Evolutionary conservation across 1,140 invertebrate genomes (phyloP), one percentile per base, ranked within the genome.

Genomic region (Physella acuta): DNA sequence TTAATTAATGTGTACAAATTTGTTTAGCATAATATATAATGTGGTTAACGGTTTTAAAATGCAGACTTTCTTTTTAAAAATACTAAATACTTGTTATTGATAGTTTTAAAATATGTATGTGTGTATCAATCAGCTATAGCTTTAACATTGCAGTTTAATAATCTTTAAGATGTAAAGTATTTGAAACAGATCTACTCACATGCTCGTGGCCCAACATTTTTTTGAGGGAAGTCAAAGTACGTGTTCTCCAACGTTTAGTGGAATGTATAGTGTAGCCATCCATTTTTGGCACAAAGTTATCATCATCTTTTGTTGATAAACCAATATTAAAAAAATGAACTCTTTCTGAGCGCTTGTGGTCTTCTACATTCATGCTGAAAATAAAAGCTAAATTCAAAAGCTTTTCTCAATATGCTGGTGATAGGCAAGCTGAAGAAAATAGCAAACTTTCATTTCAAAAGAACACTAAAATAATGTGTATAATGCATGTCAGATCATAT

Each of bases 181-280:
- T 44, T 44, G 39, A 44, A 44, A 44, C n/a, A 44, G 20, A 11
- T 44, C 20, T 11, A 62, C 60, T 62, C 28, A 62, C 60, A 20
- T 62, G 37, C 28, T 62, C 60, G 28, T 62, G 60, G 5, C 60
- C 60, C 8, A 62, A 37, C 60, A 62, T 62, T 28, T 62, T 62
- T 62, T 62, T 62, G 3, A 62, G 8, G 14, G 60, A 62, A 28
- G 60, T 3, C 16, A 62, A 34, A 8, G 60, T 62, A 14, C 60
- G 37, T 39, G 44, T 62, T 28, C 44, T 37, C 60, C 60, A 62
- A 3, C 4, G 37, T 44, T 44, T 37, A 11, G 37, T 17, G 4
- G 24, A 28, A 28, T 44, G 11, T 11, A 24, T 4, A n/a, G 33
- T 62, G 26, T 62, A 62, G 20, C 34, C 28, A 62, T 62, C 60